phyloP scores from a whole-genome alignment of 2,113 vertebrate species.

The Pelecanoides urinatrix region DNA sequence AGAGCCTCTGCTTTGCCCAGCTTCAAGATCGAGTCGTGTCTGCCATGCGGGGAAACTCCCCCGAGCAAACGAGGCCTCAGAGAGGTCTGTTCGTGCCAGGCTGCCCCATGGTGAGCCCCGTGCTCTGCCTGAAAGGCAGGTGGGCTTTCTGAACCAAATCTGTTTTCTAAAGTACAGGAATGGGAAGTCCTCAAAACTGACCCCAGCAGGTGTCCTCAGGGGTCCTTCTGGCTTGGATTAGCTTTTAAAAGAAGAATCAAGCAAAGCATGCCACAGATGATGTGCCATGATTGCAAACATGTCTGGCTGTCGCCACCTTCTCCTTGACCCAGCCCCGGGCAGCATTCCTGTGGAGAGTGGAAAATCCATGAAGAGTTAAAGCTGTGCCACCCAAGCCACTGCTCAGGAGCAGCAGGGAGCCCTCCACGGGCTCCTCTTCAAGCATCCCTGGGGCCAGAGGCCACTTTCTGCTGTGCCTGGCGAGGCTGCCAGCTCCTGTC shows the following conservation, averaged over 20 bases:
- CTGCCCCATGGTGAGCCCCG: neutral
- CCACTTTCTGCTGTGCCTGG: neutral
- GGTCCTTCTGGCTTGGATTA: neutral
- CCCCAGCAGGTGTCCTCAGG: neutral
- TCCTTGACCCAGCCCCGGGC: neutral
- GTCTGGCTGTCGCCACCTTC: neutral
- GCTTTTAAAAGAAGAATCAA: neutral
- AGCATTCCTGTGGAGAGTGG: neutral
- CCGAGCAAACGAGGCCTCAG: neutral
- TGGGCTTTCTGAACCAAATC: neutral
- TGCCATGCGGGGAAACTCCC: neutral
- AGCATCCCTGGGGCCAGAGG: neutral
- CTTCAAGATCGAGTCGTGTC: neutral
- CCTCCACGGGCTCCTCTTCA: neutral
- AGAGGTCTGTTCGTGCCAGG: neutral
- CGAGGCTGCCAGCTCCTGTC: neutral
- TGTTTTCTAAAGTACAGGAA: neutral
- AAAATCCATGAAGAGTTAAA: neutral
- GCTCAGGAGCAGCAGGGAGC: neutral
- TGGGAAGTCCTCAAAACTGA: neutral
- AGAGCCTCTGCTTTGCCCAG: slow-evolving; percentile 39
- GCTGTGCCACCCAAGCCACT: neutral
- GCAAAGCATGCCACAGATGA: neutral
- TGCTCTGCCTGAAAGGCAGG: neutral
- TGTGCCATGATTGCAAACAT: fast-evolving